Evolutionary conservation across 2,888 invertebrate species (phyloP).

Genomic region (Clanis bilineata): DNA sequence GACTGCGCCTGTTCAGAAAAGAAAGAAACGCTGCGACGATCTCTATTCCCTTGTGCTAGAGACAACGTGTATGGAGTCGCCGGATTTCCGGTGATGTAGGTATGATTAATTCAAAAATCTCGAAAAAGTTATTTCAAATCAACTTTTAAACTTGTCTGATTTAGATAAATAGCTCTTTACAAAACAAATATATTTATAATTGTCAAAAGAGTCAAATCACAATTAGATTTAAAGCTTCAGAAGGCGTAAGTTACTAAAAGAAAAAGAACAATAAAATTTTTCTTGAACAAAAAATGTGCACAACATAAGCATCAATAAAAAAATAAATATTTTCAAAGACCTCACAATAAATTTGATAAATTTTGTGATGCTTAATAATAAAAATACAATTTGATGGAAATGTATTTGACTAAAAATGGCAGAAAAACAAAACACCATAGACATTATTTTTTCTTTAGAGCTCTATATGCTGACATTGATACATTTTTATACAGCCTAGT

Average conservation of each 20-base stretch:
- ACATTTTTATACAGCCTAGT: not conserved
- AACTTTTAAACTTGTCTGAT: not conserved
- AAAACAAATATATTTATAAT: not conserved
- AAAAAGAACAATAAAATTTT: constrained; percentile 30
- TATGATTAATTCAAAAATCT: constrained; percentile 39
- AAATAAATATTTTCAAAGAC: constrained; percentile 57
- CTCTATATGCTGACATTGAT: not conserved
- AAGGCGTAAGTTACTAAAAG: constrained; percentile 29
- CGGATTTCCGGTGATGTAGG: constrained; percentile 72
- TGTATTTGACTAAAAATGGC: constrained; percentile 78
- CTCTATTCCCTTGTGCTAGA: constrained; percentile 77
- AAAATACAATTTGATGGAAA: constrained; percentile 70
- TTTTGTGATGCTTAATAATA: constrained; percentile 55
- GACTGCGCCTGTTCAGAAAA: constrained; percentile 82
- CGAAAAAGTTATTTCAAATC: not conserved
- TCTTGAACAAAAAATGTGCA: constrained; percentile 29
- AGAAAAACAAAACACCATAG: constrained; percentile 71
- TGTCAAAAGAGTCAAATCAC: constrained; percentile 21
- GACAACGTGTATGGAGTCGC: constrained; percentile 77
- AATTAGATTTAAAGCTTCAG: constrained; percentile 29
- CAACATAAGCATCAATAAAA: constrained; percentile 44
- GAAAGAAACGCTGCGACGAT: constrained; percentile 77
- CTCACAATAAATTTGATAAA: constrained; percentile 71
- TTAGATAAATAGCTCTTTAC: not conserved
- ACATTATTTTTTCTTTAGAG: constrained; percentile 44